phyloP scores from a whole-genome alignment of 2,888 invertebrate genomes.

The Coecobrya sp. region DNA sequence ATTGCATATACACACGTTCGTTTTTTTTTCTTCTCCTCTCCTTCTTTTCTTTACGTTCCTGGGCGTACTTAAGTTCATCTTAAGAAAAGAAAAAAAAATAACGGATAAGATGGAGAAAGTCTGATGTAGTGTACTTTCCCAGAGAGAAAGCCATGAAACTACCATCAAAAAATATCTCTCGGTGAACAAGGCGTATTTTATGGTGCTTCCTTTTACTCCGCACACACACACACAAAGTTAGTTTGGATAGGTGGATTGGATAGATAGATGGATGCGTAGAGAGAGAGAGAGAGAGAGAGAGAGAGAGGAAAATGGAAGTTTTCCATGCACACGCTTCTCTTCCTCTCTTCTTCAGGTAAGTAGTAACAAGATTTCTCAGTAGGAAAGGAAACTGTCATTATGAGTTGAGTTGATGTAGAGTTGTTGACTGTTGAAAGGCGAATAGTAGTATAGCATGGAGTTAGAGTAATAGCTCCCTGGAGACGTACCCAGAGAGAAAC shows the following conservation, averaged over 20 bases:
- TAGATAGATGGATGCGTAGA: neutral
- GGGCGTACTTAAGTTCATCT: neutral
- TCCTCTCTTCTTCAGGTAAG: conserved; percentile 80
- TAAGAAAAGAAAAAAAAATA: neutral
- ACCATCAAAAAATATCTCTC: neutral
- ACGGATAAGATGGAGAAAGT: neutral
- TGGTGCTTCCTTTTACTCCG: neutral
- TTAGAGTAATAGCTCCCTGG: conserved; percentile 78
- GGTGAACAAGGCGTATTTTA: neutral
- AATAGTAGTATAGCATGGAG: too few species aligned
- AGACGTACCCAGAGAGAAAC: conserved; percentile 71
- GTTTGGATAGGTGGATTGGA: neutral
- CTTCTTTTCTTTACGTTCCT: neutral
- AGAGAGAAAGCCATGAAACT: neutral
- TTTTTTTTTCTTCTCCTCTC: neutral
- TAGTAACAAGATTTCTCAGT: conserved; percentile 74
- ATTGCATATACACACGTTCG: neutral
- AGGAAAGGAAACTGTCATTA: conserved; percentile 77
- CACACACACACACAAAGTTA: neutral
- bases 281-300: conserved; percentile 24
- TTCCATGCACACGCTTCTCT: conserved; percentile 70
- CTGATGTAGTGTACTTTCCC: neutral
- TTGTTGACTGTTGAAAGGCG: conserved; percentile 80
- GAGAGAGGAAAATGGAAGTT: conserved; percentile 61
- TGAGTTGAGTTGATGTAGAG: conserved; percentile 80